phyloP scores from a whole-genome alignment of 2,888 invertebrate species.

The Linnaemya tessellans region DNA sequence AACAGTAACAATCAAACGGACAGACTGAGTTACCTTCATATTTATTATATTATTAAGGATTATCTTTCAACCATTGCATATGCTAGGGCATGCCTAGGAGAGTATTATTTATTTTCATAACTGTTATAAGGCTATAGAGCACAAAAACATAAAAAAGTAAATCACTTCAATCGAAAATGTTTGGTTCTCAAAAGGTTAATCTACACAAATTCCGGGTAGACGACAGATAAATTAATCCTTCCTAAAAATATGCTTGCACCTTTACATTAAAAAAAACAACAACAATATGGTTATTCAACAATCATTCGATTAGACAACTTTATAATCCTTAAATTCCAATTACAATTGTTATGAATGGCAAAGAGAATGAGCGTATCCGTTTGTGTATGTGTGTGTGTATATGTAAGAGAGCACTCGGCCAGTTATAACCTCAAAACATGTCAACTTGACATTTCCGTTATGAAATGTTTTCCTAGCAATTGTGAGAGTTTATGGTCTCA shows the following conservation, averaged over 20 bases:
- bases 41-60: no score
- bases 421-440: constrained; percentile 16
- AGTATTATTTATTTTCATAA: no score
- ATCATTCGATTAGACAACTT: constrained; percentile 16
- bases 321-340: constrained; percentile 16
- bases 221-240: not conserved
- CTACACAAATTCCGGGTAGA: no score
- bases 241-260: constrained; percentile 28
- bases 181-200: no score
- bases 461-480: constrained; percentile 9
- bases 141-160: no score
- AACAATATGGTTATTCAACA: constrained; percentile 12
- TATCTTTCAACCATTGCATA: no score
- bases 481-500: constrained; percentile 7
- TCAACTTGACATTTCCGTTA: constrained; percentile 4
- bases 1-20: no score
- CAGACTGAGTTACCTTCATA: no score
- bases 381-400: not conserved
- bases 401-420: not conserved
- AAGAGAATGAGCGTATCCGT: not conserved
- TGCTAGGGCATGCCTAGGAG: no score
- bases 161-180: no score
- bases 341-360: not conserved
- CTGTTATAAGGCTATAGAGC: no score
- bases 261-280: not conserved